Base-by-base conservation (phyloP, 2,888 invertebrate species). In the Gari tellinella region DNA sequence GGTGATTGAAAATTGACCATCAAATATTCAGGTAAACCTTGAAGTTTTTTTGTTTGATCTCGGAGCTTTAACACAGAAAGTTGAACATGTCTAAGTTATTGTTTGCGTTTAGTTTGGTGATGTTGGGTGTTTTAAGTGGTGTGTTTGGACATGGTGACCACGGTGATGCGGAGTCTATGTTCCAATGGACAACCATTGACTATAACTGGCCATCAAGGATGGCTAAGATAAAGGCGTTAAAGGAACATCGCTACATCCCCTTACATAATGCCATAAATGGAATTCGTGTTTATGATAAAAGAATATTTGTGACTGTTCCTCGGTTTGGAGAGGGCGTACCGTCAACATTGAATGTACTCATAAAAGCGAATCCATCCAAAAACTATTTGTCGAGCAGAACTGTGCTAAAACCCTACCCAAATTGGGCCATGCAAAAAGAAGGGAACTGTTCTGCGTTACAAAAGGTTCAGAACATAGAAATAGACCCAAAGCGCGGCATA, bases 361-460 rank as follows among this genome's bases (percentile, higher is more conserved):
- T 85, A 3, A 70, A 66, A 37, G 77, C 68, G 15, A 70, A 66
- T 17, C 55, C 55, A 10, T 43, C 41, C 23, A 76, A 60, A 48
- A 45, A 26, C 19, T 79, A 65, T 63, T 69, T 58, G 58, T 70
- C 45, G 14, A 82, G 72, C 55, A 49, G 64, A 61, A 81, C 80
- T 17, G 70, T 76, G 7, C 72, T 87, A 7, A 68, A 78, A 23
- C 86, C 88, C 0, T 88, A 81, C 31, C 87, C 87, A 0, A 76
- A 65, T 49, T 88, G 87, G 88, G 64, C 58, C 1, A 75, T 75
- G 77, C 87, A 88, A 64, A 74, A 62, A 17, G 57, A 83, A 25
- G 88, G 86, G 0, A 75, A 85, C 61, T 88, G 88, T 51, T 55
- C 73, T n/a, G 85, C 84, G 0, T 70, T 89, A n/a, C 89, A 89